Evolutionary conservation across 2,888 invertebrate genomes (phyloP).

Genomic region (Dendrolimus pini): DNA sequence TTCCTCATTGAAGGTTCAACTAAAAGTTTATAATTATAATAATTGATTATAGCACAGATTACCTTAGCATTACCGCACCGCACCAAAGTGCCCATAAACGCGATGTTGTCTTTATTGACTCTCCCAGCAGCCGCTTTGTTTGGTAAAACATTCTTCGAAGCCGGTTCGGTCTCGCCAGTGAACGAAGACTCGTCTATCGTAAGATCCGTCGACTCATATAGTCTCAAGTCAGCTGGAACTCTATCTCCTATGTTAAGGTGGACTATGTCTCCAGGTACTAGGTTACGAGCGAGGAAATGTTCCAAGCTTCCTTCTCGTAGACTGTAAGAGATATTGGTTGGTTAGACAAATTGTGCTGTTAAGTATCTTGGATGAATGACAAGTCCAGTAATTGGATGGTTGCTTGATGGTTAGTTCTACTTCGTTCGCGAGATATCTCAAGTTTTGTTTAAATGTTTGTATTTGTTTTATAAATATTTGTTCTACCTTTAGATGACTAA

Average conservation of each 20-base stretch:
- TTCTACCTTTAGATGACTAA: too few relatives aligned
- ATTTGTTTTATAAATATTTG: too few relatives aligned
- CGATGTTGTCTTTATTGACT: conserved; percentile 89
- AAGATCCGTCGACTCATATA: conserved; percentile 95
- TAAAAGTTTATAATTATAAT: too few relatives aligned
- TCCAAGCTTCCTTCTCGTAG: conserved; percentile 91
- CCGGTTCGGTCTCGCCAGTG: conserved; percentile 98
- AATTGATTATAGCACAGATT: neutral
- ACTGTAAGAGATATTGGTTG: conserved; percentile 64
- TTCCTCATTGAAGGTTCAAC: too few relatives aligned
- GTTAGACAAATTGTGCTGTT: too few relatives aligned
- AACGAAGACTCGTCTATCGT: conserved; percentile 98
- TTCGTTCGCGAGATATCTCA: too few relatives aligned
- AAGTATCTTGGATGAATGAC: too few relatives aligned
- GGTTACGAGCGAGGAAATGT: conserved; percentile 93
- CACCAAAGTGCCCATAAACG: conserved; percentile 98
- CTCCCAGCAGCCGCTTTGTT: conserved; percentile 79
- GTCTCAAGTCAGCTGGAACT: conserved; percentile 96
- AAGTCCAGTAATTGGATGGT: too few relatives aligned
- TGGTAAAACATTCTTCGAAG: conserved; percentile 83
- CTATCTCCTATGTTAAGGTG: conserved; percentile 95
- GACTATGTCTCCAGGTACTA: conserved; percentile 98
- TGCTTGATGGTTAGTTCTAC: too few relatives aligned
- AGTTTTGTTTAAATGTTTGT: too few relatives aligned
- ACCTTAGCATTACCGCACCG: conserved; percentile 97